Conservation (phyloP, 2,113 vertebrate species). For the Telmatochromis sp. region DNA sequence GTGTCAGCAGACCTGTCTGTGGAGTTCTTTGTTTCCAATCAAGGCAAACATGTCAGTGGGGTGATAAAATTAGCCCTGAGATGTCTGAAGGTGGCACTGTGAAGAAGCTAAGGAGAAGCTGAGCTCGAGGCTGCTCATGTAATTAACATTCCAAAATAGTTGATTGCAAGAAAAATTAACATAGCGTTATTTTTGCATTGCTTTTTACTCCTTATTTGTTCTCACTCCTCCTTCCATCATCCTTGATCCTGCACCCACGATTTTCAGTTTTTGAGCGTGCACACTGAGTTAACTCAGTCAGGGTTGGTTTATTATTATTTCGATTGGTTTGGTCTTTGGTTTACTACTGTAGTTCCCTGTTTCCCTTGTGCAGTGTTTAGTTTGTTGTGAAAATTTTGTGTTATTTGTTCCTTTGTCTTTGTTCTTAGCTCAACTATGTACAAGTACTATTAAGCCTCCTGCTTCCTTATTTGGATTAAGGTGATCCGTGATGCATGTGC, state of each 20-base stretch:
- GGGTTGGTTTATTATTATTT: neutral
- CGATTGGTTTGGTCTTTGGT: neutral
- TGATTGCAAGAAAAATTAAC: neutral
- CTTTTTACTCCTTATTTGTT: neutral
- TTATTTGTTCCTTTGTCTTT: neutral
- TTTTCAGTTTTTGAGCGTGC: neutral
- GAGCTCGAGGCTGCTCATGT: accelerated
- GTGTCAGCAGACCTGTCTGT: neutral
- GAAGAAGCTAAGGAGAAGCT: neutral
- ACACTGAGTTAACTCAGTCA: neutral
- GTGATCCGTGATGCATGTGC: accelerated
- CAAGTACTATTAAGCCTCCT: neutral
- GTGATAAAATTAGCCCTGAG: neutral
- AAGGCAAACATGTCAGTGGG: neutral
- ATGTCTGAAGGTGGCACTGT: neutral
- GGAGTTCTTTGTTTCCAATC: neutral
- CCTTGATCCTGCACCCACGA: neutral
- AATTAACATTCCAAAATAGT: neutral
- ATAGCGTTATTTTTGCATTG: accelerated
- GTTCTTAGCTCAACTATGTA: neutral
- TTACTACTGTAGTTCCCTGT: neutral
- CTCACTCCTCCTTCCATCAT: neutral
- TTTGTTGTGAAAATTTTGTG: neutral
- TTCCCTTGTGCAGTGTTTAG: neutral
- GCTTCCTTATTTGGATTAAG: neutral